A percentile compares a stretch with the other conserved stretches of the same genome.
These are phyloP conservation scores for Psephotus haematonotus DNA, from an alignment of 2,113 vertebrate species.

Conservation along the genomic window DNA sequence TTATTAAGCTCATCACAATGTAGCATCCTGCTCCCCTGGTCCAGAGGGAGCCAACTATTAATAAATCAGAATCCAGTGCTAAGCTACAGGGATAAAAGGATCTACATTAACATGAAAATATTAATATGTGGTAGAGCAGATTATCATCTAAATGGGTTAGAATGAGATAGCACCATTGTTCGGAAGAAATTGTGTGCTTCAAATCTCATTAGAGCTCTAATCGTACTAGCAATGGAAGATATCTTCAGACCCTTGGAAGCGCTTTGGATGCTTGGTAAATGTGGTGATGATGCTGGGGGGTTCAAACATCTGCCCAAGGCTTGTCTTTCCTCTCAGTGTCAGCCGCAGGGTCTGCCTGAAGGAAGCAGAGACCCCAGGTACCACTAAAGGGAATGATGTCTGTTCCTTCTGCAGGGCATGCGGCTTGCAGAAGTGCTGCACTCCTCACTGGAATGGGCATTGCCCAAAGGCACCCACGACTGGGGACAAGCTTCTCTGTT, in stretches of 20 bases:
- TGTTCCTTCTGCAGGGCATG: not conserved
- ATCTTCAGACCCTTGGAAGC: not conserved
- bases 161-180: conserved; percentile 30
- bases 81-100: conserved; percentile 36
- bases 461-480: accelerated
- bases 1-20: not conserved
- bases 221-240: not conserved
- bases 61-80: conserved; percentile 41
- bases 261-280: not conserved
- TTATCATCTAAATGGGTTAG: conserved; percentile 25
- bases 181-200: conserved; percentile 29
- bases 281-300: not conserved
- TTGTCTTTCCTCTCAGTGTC: not conserved
- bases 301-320: not conserved
- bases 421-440: accelerated
- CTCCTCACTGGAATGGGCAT: not conserved
- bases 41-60: conserved; percentile 44
- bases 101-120: conserved; percentile 44
- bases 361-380: not conserved
- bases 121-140: conserved; percentile 27
- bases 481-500: not conserved
- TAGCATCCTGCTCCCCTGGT: conserved; percentile 1
- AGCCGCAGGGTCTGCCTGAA: not conserved
- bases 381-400: not conserved
- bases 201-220: conserved; percentile 33